Conservation (phyloP, 2,797 vertebrate genomes). For the Acanthurus lineatus region DNA sequence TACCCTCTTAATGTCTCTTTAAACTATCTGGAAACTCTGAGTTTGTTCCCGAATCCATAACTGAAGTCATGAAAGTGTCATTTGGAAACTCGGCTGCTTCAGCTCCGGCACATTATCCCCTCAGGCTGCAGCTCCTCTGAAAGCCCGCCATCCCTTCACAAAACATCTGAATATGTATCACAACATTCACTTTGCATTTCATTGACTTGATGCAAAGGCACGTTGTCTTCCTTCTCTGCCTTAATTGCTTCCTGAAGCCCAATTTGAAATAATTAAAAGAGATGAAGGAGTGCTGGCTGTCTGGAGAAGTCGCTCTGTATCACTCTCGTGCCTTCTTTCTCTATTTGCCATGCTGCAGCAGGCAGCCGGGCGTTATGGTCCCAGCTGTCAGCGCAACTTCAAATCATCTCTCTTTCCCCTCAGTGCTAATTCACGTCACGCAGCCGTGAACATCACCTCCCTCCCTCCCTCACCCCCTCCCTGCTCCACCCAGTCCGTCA, state of each 20-base stretch:
- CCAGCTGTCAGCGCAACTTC: constrained; percentile 69
- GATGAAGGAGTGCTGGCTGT: constrained; percentile 68
- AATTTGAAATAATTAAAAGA: constrained; percentile 83
- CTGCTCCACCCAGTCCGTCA: constrained; percentile 34
- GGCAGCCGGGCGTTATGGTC: constrained; percentile 58
- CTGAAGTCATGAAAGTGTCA: constrained; percentile 45
- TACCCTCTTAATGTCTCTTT: constrained; percentile 22
- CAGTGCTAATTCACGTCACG: constrained; percentile 67
- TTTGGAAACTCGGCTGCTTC: constrained; percentile 45
- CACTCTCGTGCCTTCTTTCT: constrained; percentile 42
- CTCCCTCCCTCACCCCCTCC: constrained; percentile 2
- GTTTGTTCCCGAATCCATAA: constrained; percentile 32
- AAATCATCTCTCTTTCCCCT: constrained; percentile 66
- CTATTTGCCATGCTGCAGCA: constrained; percentile 57
- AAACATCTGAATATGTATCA: constrained; percentile 69
- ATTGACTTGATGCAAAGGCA: constrained; percentile 54
- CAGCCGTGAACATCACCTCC: constrained; percentile 48
- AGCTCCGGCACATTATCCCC: constrained; percentile 42
- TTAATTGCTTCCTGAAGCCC: constrained; percentile 82
- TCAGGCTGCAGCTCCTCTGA: constrained; percentile 56
- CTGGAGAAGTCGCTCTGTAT: constrained; percentile 57
- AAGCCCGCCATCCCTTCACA: constrained; percentile 57
- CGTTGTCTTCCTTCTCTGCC: constrained; percentile 55
- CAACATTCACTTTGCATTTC: constrained; percentile 61
- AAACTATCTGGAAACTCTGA: constrained; percentile 39